phyloP scores from a whole-genome alignment of 2,888 invertebrate genomes.

The Cetonia aurata region DNA sequence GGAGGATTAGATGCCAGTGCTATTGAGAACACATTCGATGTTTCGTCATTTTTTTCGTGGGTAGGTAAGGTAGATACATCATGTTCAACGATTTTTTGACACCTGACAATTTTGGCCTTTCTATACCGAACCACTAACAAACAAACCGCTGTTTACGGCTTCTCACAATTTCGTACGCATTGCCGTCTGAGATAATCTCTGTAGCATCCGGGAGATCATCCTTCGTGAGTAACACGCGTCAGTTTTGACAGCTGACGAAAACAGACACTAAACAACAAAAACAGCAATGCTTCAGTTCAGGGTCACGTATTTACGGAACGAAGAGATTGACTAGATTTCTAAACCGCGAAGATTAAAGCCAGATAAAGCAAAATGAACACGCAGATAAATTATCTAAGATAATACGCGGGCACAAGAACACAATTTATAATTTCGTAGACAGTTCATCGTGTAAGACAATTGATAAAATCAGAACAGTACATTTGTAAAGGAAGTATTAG shows the following conservation, averaged over 20 bases:
- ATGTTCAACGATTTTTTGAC: no score
- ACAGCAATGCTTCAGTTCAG: constrained; percentile 6
- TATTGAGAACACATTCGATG: no score
- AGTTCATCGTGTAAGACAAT: constrained; percentile 46
- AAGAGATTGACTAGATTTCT: constrained; percentile 11
- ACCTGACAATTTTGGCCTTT: no score
- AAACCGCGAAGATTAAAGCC: constrained; percentile 24
- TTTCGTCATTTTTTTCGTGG: no score
- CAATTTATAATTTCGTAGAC: constrained; percentile 47
- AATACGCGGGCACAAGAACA: constrained; percentile 37
- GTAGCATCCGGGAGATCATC: no score
- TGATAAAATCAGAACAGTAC: constrained; percentile 46
- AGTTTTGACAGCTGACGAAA: constrained; percentile 23
- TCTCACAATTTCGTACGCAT: no score
- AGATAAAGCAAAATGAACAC: constrained; percentile 35
- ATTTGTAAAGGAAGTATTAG: constrained; percentile 44
- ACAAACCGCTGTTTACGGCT: no score
- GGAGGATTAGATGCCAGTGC: no score
- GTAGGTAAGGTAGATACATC: no score
- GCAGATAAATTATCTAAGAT: constrained; percentile 46
- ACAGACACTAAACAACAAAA: neutral
- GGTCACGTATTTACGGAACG: constrained; percentile 18
- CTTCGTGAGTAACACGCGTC: no score
- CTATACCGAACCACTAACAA: no score
- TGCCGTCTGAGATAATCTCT: no score